Evolutionary conservation across 2,888 invertebrate species (phyloP).

Genomic region (Chrysolina haemoptera): DNA sequence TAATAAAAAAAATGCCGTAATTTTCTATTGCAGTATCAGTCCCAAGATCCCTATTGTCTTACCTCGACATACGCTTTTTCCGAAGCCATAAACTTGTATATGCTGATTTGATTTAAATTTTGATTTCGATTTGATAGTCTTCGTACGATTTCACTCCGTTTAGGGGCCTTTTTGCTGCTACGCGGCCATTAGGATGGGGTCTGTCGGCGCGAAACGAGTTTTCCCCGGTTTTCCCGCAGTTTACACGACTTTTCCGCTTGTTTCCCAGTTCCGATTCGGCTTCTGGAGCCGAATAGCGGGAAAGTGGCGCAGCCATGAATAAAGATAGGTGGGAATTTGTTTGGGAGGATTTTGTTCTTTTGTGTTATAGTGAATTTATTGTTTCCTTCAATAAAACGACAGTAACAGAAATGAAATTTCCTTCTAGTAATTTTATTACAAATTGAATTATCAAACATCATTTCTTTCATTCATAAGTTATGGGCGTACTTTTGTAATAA

Average conservation of each 20-base stretch:
- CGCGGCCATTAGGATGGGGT: slow-evolving; percentile 47
- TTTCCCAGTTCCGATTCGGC: slow-evolving; percentile 50
- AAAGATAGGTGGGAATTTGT: slow-evolving; percentile 36
- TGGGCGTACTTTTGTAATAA: no score
- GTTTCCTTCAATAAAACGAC: not conserved
- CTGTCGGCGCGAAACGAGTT: slow-evolving; percentile 45
- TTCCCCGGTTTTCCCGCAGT: slow-evolving; percentile 49
- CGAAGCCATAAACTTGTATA: slow-evolving; percentile 52
- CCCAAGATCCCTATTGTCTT: slow-evolving; percentile 16
- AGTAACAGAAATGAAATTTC: not conserved
- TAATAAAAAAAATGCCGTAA: not conserved
- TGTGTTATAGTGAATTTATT: not conserved
- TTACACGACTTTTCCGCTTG: slow-evolving; percentile 53
- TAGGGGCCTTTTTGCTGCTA: slow-evolving; percentile 45
- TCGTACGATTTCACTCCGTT: slow-evolving; percentile 43
- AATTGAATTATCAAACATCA: no score
- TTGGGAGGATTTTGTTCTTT: not conserved
- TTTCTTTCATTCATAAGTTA: no score
- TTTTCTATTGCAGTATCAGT: not conserved
- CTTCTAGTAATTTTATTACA: no score
- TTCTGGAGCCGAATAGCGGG: slow-evolving; percentile 36
- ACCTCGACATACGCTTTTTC: slow-evolving; percentile 24
- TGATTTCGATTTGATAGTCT: slow-evolving; percentile 54
- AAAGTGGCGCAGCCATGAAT: slow-evolving; percentile 41
- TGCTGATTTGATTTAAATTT: slow-evolving; percentile 54